phyloP scores from a whole-genome alignment of 1,140 invertebrate genomes.

The Dreissena polymorpha region DNA sequence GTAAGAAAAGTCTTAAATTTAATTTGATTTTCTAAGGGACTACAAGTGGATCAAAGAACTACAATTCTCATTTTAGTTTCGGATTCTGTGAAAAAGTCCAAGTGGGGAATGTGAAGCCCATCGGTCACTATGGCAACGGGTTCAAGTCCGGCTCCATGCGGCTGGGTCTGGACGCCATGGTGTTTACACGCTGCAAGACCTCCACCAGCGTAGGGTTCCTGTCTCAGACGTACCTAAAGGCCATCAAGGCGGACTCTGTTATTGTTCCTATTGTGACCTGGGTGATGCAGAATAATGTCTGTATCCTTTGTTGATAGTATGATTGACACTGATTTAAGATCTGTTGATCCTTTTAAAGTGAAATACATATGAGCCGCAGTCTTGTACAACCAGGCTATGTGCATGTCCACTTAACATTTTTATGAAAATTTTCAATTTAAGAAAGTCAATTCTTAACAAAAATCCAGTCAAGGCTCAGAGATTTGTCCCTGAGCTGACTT shows the following conservation, averaged over 20 bases:
- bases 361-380: no score
- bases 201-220: slow-evolving; percentile 74
- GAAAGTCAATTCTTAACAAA: no score
- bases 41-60: no score
- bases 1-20: no score
- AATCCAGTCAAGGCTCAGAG: no score
- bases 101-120: slow-evolving; percentile 70
- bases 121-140: slow-evolving; percentile 78
- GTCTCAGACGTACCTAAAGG: slow-evolving; percentile 74
- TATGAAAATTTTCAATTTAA: no score
- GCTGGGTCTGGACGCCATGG: slow-evolving; percentile 74
- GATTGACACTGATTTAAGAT: neutral
- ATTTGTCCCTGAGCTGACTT: no score
- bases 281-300: slow-evolving; percentile 64
- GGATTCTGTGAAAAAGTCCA: slow-evolving; percentile 76
- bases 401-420: no score
- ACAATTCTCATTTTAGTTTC: slow-evolving; percentile 73
- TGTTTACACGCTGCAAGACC: slow-evolving; percentile 68
- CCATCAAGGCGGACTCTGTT: slow-evolving; percentile 72
- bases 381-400: no score
- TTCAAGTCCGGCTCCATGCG: slow-evolving; percentile 78
- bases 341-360: no score
- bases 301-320: slow-evolving; percentile 38
- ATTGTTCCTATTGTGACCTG: slow-evolving; percentile 75
- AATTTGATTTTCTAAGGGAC: no score